Base-by-base conservation (phyloP, 2,113 vertebrate species). In the Myxocyprinus asiaticus region DNA sequence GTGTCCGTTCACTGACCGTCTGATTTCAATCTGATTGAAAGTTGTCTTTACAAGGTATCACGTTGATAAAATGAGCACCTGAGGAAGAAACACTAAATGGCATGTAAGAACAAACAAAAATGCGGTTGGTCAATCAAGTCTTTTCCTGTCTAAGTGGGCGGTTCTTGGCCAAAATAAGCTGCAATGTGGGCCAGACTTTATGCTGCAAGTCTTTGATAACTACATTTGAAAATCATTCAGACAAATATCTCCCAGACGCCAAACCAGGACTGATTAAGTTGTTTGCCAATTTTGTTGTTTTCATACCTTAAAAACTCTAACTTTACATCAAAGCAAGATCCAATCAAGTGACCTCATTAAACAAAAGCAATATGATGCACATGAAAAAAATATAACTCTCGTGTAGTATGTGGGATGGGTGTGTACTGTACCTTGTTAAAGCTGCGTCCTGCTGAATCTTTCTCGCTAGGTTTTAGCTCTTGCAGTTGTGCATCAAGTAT, bases 401-500 rank as follows among this genome's bases (percentile, higher is more conserved):
- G 22, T 33, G 22, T 33, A 33, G 22, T 33, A 33, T 6, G 1
- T 3, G 22, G 11, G 47, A 33, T 22, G 4, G n/a, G 4, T 64
- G 69, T 33, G 68, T 78, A 83, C 79, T 61, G 75, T 94, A 99
- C 98, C 96, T 99, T 99, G 94, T 97, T 98, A 87, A 98, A 99
- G 90, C 97, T 99, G 88, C 96, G 93, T 77, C 97, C 96, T 42
- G 96, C 90, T 7, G 93, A 92, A 89, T 94, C 93, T 87, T 98
- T 99, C 87, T 98, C 96, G 58, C 91, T 97, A 65, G 97, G 98
- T 43, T 93, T 90, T 77, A 98, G 89, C 82, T 98, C 97, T 87
- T 99, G 97, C 73, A 99, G 94, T 86, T 99, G 98, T 55, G 97
- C 97, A 58, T 99, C 98, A 80, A 99, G 89, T 87, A 99, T 98